Percentiles rank a stretch among this genome's conserved stretches.
These are phyloP conservation scores for Kuschelorhynchus macadamiae DNA, from an alignment of 2,888 invertebrate species.

Conservation along the genomic window DNA sequence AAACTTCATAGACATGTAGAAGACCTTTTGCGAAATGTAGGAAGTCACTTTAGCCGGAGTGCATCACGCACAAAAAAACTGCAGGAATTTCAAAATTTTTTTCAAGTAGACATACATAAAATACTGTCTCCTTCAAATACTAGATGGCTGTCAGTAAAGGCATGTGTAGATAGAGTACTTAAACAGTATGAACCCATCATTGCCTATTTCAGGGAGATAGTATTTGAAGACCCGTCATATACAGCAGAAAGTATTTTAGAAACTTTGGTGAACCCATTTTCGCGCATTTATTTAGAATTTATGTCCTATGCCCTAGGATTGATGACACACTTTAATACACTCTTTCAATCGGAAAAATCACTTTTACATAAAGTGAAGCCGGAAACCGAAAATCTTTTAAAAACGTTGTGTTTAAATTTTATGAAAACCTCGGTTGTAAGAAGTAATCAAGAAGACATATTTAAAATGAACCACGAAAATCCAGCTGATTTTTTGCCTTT, in stretches of 20 bases:
- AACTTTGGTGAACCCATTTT: constrained; percentile 56
- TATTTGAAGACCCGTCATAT: constrained; percentile 56
- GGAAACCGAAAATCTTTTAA: constrained; percentile 15
- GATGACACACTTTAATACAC: constrained; percentile 31
- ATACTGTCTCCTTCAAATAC: constrained; percentile 54
- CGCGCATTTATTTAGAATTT: constrained; percentile 56
- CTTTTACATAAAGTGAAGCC: constrained; percentile 32
- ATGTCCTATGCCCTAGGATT: constrained; percentile 54
- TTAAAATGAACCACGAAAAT: too few species aligned
- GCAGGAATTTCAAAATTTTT: constrained; percentile 60
- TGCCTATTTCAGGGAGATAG: constrained; percentile 55
- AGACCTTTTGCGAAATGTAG: constrained; percentile 56
- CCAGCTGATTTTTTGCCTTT: too few species aligned
- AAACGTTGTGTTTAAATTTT: constrained; percentile 26
- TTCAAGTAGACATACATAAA: constrained; percentile 60
- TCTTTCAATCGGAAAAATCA: too few species aligned
- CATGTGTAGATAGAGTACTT: constrained; percentile 60
- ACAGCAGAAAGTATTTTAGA: constrained; percentile 51
- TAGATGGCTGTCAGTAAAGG: constrained; percentile 61
- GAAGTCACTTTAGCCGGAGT: constrained; percentile 56
- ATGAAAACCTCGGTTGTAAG: too few species aligned
- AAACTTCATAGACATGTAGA: constrained; percentile 58
- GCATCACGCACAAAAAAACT: constrained; percentile 52
- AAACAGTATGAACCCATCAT: constrained; percentile 60
- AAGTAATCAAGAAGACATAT: too few species aligned